Base-by-base conservation (phyloP, 2,113 vertebrate species). In the Maccullochella peelii region DNA sequence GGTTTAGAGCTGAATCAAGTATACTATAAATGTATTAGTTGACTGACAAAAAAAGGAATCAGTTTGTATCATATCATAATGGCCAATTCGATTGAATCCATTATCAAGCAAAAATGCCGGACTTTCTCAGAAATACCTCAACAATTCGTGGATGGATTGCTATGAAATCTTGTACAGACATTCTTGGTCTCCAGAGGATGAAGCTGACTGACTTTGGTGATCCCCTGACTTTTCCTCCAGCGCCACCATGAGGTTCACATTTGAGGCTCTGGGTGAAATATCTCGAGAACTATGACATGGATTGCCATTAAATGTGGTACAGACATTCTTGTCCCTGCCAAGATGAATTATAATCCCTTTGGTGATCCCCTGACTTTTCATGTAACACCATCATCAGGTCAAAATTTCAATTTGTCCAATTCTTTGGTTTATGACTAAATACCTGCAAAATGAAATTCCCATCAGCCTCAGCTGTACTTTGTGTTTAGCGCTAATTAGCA, bases 21-120 rank as follows among this genome's bases (percentile, higher is more conserved):
- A 57, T 8, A 58, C 20, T n/a, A n/a, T 23, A 44, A 16, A 57
- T 18, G 11, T n/a, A 65, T 23, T 12, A 42, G 12, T 5, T 57
- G 4, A 42, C 38, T 58, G 52, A 47, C 8, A 9, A 10, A 23
- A 27, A 36, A 18, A 2, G 4, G 12, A 30, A 33, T 12, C 1
- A 44, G 38, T 21, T 59, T 8, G 40, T 57, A 50, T 18, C 16
- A 27, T 21, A 7, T 65, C 23, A 40, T 30, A 23, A 36, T 15
- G 16, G 16, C 20, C 25, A 5, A 8, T 21, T 38, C 0, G 0
- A 44, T 36, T 27, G 1, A 62, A 3, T 36, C 8, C 33, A 3
- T 57, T 42, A 75, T 42, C 44, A 70, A 33, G 11, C 11, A 27
- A 27, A 27, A 27, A 27, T 57, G 54, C 4, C n/a, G 12, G 11